Evolutionary conservation across 2,888 invertebrate species (phyloP).

Genomic region (Acanthoscelides obtectus): DNA sequence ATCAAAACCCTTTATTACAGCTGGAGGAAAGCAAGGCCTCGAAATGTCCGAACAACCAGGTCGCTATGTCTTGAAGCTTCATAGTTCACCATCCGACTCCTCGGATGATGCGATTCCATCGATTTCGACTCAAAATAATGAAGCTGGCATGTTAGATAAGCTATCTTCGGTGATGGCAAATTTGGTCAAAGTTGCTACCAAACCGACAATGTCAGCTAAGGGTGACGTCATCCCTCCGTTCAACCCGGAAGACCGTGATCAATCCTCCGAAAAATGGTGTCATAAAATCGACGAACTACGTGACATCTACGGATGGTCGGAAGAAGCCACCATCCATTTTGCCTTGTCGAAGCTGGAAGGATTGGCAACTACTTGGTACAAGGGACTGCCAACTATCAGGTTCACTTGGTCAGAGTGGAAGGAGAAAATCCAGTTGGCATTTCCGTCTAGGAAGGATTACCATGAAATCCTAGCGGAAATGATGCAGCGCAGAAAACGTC

Average conservation of each 20-base stretch:
- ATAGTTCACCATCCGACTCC: too few relatives aligned
- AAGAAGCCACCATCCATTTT: slow-evolving; percentile 16
- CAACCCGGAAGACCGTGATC: slow-evolving; percentile 4
- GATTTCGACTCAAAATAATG: too few relatives aligned
- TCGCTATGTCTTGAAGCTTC: too few relatives aligned
- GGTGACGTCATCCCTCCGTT: slow-evolving; percentile 13
- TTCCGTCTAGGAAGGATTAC: slow-evolving; percentile 12
- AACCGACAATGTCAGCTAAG: neutral
- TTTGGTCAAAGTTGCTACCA: too few relatives aligned
- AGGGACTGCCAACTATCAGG: slow-evolving; percentile 13
- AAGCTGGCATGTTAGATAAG: too few relatives aligned
- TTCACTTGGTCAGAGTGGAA: slow-evolving; percentile 19
- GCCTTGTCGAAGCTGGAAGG: slow-evolving; percentile 12
- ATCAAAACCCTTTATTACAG: too few relatives aligned
- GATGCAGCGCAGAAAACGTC: slow-evolving; percentile 10
- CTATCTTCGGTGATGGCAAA: too few relatives aligned
- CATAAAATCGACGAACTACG: slow-evolving; percentile 18
- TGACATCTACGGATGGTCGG: slow-evolving; percentile 14
- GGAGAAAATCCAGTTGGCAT: slow-evolving; percentile 9
- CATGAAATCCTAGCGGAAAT: slow-evolving; percentile 7
- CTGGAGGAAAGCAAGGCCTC: too few relatives aligned
- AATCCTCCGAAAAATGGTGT: slow-evolving; percentile 10
- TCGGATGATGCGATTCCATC: too few relatives aligned
- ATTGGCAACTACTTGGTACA: slow-evolving; percentile 20
- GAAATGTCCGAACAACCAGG: too few relatives aligned